Base-by-base conservation (phyloP, 1,140 invertebrate genomes). In the Tetraneura akinire region DNA sequence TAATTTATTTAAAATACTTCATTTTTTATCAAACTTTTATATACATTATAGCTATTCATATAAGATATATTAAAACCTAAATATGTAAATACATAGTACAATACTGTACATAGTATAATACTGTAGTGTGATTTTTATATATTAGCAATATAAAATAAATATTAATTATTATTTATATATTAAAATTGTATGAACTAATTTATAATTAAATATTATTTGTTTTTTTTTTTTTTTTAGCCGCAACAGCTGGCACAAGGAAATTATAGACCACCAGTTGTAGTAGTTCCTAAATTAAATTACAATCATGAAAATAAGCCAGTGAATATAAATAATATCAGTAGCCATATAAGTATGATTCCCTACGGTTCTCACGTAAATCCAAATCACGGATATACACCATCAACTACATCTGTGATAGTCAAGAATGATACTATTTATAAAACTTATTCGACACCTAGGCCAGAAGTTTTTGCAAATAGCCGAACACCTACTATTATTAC, bases 351-450 rank as follows among this genome's bases (percentile, higher is more conserved):
- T 23, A 74, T 74, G 51, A 55, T 57, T n/a, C 57, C 73, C 1
- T 76, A 76, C 21, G 32, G 29, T 76, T 13, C 49, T 23, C 23
- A 21, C 26, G 51, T 71, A 47, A n/a, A 60, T 37, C 3, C 73
- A 21, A 42, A 16, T 53, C 51, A 32, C 14, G 26, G 8, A 3
- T 37, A n/a, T n/a, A 18, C 13, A 21, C n/a, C 51, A 8, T n/a
- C 73, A 11, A 13, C 49, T 3, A 57, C 73, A n/a, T 74, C 71
- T 14, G 73, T 76, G 4, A 76, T 76, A n/a, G 73, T 76, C 4
- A 57, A 51, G 21, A 76, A 76, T 23, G 73, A 76, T 5, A 6
- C 47, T 11, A 23, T 51, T n/a, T 37, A 76, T 26, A 76, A 76
- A 57, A 57, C 42, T 21, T 14, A 21, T 23, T 23, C 42, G 8